These are phyloP conservation scores for Lordiphosa andalusiaca DNA, from an alignment of 2,888 invertebrate genomes.

Conservation along the genomic window DNA sequence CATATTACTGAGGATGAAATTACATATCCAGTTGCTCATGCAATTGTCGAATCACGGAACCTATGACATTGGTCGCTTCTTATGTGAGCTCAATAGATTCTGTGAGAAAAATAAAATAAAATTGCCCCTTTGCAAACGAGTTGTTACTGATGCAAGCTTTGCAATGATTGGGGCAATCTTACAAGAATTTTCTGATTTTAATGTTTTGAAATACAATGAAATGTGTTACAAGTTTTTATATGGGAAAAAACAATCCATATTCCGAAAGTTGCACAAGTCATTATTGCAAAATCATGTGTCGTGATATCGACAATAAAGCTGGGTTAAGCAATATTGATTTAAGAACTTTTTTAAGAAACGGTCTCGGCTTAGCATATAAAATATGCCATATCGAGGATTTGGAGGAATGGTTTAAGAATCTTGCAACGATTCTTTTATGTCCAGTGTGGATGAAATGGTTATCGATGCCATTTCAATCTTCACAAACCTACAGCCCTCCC, in stretches of 20 bases:
- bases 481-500: neutral
- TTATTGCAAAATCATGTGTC: too few species aligned
- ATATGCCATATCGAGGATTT: neutral
- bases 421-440: slow-evolving; percentile 9
- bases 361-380: slow-evolving; percentile 3
- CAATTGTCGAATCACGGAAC: slow-evolving; percentile 1
- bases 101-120: slow-evolving; percentile 1
- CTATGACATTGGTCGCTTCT: neutral
- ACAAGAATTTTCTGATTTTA: too few species aligned
- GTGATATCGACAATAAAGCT: too few species aligned
- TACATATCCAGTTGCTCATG: slow-evolving; percentile 5
- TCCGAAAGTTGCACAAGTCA: too few species aligned
- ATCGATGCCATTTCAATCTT: neutral
- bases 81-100: neutral
- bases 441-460: neutral
- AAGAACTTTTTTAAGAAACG: neutral
- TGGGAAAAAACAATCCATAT: slow-evolving; percentile 2
- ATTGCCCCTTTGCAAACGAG: neutral
- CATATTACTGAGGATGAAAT: neutral
- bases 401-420: neutral
- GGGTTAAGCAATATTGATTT: neutral
- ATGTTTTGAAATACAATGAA: slow-evolving; percentile 5
- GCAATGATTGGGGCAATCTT: neutral
- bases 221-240: neutral
- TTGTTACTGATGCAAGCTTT: slow-evolving; percentile 9